A percentile compares a stretch with the other conserved stretches of the same genome.
These are phyloP conservation scores for Dicranocentrus wangi DNA, from an alignment of 2,888 invertebrate species.

Conservation along the genomic window DNA sequence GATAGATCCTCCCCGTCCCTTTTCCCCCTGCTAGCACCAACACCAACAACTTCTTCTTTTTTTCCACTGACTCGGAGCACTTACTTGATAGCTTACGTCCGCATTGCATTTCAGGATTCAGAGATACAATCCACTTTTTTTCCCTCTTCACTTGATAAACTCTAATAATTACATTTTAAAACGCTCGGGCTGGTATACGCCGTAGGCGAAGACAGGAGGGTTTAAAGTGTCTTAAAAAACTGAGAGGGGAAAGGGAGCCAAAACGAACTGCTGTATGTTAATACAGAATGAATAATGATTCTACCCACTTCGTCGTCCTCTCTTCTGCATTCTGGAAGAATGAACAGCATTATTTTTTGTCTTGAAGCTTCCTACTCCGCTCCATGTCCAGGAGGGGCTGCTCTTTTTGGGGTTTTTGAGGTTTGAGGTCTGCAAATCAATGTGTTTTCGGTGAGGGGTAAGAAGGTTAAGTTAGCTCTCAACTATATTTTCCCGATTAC, in stretches of 20 bases:
- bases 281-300: conserved; percentile 54
- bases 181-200: neutral
- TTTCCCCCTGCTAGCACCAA: too few species aligned
- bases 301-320: conserved; percentile 29
- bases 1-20: too few species aligned
- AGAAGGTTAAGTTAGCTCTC: too few species aligned
- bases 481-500: too few species aligned
- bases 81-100: too few species aligned
- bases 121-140: neutral
- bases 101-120: conserved; percentile 3
- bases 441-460: too few species aligned
- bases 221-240: conserved; percentile 24
- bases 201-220: conserved; percentile 18
- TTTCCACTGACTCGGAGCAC: too few species aligned
- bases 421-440: too few species aligned
- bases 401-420: neutral
- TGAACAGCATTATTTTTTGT: conserved; percentile 5
- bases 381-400: neutral
- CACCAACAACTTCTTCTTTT: too few species aligned
- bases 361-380: neutral
- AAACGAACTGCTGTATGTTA: conserved; percentile 34
- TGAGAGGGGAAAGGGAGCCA: conserved; percentile 2
- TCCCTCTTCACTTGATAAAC: conserved; percentile 39
- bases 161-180: conserved; percentile 46
- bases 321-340: neutral